phyloP scores from a whole-genome alignment of 1,140 invertebrate species.

The Diabrotica virgifera region DNA sequence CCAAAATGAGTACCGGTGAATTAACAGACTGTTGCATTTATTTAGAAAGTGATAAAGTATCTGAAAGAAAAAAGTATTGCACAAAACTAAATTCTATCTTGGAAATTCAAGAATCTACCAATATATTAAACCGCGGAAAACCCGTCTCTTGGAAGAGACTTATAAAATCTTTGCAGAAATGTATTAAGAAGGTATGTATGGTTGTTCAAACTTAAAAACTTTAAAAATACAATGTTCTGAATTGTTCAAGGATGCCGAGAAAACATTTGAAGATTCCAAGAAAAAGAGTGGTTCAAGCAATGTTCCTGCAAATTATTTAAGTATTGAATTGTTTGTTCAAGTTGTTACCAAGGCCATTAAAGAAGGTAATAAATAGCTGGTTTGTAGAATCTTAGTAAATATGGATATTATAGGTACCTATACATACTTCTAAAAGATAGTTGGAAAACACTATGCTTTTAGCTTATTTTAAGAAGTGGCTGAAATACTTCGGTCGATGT shows the following conservation, averaged over 20 bases:
- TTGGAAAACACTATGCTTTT: too few relatives aligned
- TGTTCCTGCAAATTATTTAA: constrained; percentile 12
- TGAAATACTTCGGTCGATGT: too few relatives aligned
- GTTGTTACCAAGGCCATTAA: constrained; percentile 21
- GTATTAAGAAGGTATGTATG: constrained; percentile 30
- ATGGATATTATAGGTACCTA: too few relatives aligned
- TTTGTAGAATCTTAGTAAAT: too few relatives aligned
- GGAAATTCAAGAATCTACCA: constrained; percentile 22
- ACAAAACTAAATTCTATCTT: constrained; percentile 24
- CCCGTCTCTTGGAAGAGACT: constrained; percentile 25
- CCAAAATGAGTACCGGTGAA: constrained; percentile 4
- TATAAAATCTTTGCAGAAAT: constrained; percentile 25
- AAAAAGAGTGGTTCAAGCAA: constrained; percentile 26
- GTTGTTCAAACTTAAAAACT: neutral
- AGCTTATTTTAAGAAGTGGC: too few relatives aligned
- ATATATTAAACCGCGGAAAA: constrained; percentile 21
- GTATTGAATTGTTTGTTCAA: constrained; percentile 21
- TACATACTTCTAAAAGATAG: too few relatives aligned
- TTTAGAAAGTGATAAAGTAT: constrained; percentile 25
- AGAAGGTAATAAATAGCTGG: constrained; percentile 14
- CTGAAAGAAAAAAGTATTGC: constrained; percentile 28
- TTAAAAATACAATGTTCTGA: neutral
- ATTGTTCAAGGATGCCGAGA: constrained; percentile 30
- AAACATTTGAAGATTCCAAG: constrained; percentile 20
- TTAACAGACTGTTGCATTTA: constrained; percentile 25